phyloP scores from a whole-genome alignment of 1,140 invertebrate genomes.

The Apis laboriosa region DNA sequence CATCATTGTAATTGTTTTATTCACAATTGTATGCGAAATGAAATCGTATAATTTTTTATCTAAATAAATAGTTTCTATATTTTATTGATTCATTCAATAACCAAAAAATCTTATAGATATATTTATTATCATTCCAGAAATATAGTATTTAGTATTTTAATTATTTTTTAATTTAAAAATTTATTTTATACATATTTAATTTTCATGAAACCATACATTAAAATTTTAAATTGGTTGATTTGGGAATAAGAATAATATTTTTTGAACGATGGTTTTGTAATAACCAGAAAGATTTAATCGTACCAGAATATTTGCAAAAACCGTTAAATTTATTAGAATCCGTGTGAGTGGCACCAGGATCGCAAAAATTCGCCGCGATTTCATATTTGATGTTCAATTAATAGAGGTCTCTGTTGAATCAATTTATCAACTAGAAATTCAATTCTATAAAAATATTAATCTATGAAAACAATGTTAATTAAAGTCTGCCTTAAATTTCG shows the following conservation, averaged over 20 bases:
- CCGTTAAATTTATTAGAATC: constrained; percentile 38
- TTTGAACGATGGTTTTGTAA: neutral
- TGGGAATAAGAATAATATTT: neutral
- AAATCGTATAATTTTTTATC: neutral
- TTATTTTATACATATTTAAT: no score
- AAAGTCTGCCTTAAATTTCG: no score
- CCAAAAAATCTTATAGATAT: neutral
- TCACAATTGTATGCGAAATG: neutral
- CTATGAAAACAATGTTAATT: neutral
- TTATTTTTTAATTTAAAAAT: neutral
- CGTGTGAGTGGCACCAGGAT: constrained; percentile 1
- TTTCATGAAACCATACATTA: no score
- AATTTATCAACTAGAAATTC: neutral
- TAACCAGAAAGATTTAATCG: constrained; percentile 34
- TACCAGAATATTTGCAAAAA: constrained; percentile 37
- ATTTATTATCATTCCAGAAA: neutral
- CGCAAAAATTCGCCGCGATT: constrained; percentile 4
- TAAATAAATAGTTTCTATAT: neutral
- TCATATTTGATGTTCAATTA: neutral
- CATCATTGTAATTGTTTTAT: no score
- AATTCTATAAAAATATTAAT: neutral
- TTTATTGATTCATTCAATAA: neutral
- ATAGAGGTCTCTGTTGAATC: neutral
- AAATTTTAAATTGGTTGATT: no score
- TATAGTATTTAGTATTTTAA: neutral